Evolutionary conservation across 2,113 vertebrate genomes (phyloP).

Genomic region (Rutilus rutilus): DNA sequence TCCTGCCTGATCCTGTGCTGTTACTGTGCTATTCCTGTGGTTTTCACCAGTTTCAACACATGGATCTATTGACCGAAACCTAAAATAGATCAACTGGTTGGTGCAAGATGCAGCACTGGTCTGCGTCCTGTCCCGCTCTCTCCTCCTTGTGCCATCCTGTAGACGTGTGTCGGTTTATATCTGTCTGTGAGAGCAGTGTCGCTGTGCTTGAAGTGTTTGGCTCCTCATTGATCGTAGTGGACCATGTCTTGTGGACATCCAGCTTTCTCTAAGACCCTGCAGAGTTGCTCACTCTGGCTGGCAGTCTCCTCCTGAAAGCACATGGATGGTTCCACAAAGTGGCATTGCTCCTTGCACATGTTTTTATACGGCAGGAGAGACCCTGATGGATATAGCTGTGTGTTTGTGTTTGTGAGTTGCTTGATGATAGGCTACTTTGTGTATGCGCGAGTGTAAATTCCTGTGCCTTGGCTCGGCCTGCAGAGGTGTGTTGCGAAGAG

Average conservation of each 20-base stretch:
- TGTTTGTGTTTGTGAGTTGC: conserved; percentile 51
- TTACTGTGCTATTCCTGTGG: conserved; percentile 58
- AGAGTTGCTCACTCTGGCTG: conserved; percentile 58
- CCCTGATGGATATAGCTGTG: conserved; percentile 49
- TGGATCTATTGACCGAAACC: conserved; percentile 53
- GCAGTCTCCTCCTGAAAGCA: conserved; percentile 51
- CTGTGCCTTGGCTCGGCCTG: conserved; percentile 4
- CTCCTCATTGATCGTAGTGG: conserved; percentile 48
- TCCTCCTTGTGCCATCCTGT: conserved; percentile 54
- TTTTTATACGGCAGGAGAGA: conserved; percentile 25
- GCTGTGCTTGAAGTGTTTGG: conserved; percentile 61
- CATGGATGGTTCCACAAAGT: conserved; percentile 45
- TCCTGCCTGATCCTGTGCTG: conserved; percentile 55
- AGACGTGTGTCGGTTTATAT: conserved; percentile 55
- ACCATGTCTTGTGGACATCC: conserved; percentile 61
- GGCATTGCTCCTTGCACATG: conserved; percentile 47
- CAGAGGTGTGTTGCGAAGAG: neutral
- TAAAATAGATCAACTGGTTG: conserved; percentile 56
- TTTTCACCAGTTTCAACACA: conserved; percentile 56
- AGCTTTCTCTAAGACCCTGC: conserved; percentile 64
- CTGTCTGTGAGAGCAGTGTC: conserved; percentile 49
- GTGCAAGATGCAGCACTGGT: conserved; percentile 53
- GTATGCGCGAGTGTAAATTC: conserved; percentile 37
- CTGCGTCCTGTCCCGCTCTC: conserved; percentile 31
- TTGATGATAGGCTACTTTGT: conserved; percentile 38